phyloP scores from a whole-genome alignment of 2,888 invertebrate genomes.

The Helicoverpa assulta region DNA sequence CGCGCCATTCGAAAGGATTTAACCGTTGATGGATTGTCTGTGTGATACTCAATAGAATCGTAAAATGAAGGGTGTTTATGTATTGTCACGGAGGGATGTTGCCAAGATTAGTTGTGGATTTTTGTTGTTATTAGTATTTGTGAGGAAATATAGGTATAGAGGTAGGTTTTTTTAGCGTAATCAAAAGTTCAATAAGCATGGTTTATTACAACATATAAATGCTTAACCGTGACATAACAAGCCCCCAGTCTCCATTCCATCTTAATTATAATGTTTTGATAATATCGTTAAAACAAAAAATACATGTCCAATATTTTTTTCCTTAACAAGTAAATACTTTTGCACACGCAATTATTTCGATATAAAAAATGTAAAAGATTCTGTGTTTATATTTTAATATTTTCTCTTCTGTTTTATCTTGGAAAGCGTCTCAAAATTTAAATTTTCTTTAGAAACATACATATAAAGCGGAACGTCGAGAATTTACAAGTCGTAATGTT shows the following conservation, averaged over 20 bases:
- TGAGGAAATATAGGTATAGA: too few relatives aligned
- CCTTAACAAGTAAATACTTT: too few relatives aligned
- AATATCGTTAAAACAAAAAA: too few relatives aligned
- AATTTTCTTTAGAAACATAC: constrained; percentile 35
- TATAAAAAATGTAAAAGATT: too few relatives aligned
- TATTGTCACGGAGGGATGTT: constrained; percentile 15
- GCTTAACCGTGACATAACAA: too few relatives aligned
- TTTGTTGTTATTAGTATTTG: background rate
- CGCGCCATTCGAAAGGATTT: constrained; percentile 53
- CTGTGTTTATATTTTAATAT: background rate
- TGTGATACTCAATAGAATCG: constrained; percentile 41
- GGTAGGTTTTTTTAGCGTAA: too few relatives aligned
- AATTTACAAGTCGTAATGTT: constrained; percentile 63
- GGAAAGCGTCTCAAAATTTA: constrained; percentile 30
- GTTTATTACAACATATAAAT: too few relatives aligned
- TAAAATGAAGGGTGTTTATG: constrained; percentile 51
- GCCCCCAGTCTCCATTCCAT: too few relatives aligned
- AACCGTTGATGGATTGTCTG: constrained; percentile 59
- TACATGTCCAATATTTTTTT: too few relatives aligned
- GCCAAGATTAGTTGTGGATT: constrained; percentile 16
- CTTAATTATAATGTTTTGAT: too few relatives aligned
- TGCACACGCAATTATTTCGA: too few relatives aligned
- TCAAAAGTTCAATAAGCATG: too few relatives aligned
- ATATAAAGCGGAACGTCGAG: constrained; percentile 37
- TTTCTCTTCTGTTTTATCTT: constrained; percentile 12